Evolutionary conservation across 2,113 vertebrate genomes (phyloP), one percentile per base, ranked within the genome.

Genomic region (Lophochroa leadbeateri): DNA sequence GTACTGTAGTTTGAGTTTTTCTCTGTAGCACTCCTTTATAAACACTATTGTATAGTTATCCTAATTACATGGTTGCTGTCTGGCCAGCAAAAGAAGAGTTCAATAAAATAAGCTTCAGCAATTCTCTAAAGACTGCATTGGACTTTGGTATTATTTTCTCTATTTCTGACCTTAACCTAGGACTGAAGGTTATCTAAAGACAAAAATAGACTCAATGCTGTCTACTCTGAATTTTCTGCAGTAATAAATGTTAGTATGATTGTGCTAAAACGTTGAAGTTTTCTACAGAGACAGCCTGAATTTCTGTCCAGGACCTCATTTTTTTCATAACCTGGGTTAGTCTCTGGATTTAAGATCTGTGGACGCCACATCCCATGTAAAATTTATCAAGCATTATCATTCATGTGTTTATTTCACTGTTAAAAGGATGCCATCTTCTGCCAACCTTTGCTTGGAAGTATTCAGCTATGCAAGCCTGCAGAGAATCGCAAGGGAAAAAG

Each of bases 21-120:
- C 74, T 86, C 41, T 79, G 24, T 46, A 94, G 49, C 77, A 65
- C n/a, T 94, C 27, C 25, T 33, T 95, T 72, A 85, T 76, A 94
- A 91, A 27, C 43, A 71, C 53, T 63, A 43, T 82, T 92, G 82
- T 61, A 50, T 81, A 92, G 61, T 96, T 95, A 94, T 84, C 88
- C 94, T 91, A 92, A 94, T 94, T 95, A 87, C 43, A 72, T 76
- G 67, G 47, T 92, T 95, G 72, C 77, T 97, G 52, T 79, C 88
- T 94, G 92, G 81, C 61, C 92, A 95, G 88, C 25, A 79, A 81
- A 94, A 83, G 44, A 68, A 80, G 65, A 89, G 61, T 92, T 89
- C 83, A 89, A 76, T 82, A 82, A 94, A 96, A 93, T 83, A 93
- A 69, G 55, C 76, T 90, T 84, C 65, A 91, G 65, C 88, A 93